phyloP scores from a whole-genome alignment of 2,113 vertebrate species.

The Struthio camelus region DNA sequence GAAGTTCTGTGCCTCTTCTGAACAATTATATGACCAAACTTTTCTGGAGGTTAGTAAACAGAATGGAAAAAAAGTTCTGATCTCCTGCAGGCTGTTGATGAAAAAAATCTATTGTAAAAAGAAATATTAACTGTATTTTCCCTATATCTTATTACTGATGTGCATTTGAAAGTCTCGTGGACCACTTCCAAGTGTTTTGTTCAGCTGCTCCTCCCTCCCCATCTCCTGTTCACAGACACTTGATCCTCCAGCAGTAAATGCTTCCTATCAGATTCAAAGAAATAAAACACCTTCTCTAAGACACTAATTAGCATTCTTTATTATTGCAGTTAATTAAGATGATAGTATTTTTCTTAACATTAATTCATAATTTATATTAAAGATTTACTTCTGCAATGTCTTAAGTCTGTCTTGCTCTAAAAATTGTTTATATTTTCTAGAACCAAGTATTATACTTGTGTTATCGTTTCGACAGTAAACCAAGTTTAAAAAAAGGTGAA shows the following conservation, averaged over 20 bases:
- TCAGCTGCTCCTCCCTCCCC: constrained; percentile 1
- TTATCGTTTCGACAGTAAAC: background rate
- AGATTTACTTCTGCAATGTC: background rate
- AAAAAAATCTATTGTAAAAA: background rate
- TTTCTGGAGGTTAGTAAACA: background rate
- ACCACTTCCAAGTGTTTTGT: constrained; percentile 62
- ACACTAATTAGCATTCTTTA: constrained; percentile 71
- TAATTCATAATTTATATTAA: constrained; percentile 42
- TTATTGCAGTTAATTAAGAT: constrained; percentile 60
- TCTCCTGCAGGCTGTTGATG: background rate
- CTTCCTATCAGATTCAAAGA: constrained; percentile 57
- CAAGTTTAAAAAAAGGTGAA: background rate
- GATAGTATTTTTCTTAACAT: constrained; percentile 14
- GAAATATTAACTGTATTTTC: background rate
- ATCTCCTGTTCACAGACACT: constrained; percentile 39
- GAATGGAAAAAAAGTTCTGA: background rate
- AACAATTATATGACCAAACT: background rate
- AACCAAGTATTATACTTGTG: background rate
- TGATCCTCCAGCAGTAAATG: constrained; percentile 61
- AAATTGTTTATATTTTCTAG: background rate
- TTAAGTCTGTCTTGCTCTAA: background rate
- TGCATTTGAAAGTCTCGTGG: background rate
- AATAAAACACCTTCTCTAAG: constrained; percentile 61
- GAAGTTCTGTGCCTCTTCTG: background rate
- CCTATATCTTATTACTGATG: background rate